Evolutionary conservation across 2,888 invertebrate genomes (phyloP), one percentile per base, ranked within the genome.

Genomic region (Hirtodrosophila alboralis): DNA sequence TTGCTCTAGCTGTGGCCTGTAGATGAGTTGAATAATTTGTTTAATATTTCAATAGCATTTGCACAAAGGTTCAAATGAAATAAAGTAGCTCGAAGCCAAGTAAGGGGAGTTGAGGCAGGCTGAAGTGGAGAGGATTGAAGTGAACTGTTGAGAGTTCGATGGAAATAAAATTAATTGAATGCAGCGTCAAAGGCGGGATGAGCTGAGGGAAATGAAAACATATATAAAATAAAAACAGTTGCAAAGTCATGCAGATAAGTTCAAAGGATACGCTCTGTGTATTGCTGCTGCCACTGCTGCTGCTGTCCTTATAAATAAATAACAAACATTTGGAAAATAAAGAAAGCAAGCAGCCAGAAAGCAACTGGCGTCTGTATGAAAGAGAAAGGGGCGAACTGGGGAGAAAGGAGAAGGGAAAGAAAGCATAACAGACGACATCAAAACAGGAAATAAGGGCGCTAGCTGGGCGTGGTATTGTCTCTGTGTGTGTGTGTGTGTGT

Each of bases 271-370:
- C 63, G 60, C 67, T 59, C 54, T 41, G 41, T 30, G 37, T 38
- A n/a, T n/a, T n/a, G n/a, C n/a, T n/a, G n/a, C n/a, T n/a, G n/a
- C n/a, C n/a, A 41, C 44, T 31, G 41, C 38, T 66, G 68, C 30
- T 48, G 53, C 57, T 74, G 70, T 69, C 83, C 70, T 71, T 85
- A 79, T 85, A 85, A 81, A 81, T 81, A 81, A 81, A 75, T 81
- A 79, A 81, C 79, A 83, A 79, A 85, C 79, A 73, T 83, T 85
- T 53, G 57, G 57, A 33, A 62, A 36, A 60, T 36, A 63, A 74
- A 56, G 54, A 48, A 61, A 56, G 45, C 54, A 61, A 56, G 45
- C 54, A 56, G 52, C 28, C 49, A 44, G 45, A 41, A 54, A 37
- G 41, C 40, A 63, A 64, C 48, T 56, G 56, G 8, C 59, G 36